phyloP scores from a whole-genome alignment of 2,113 vertebrate genomes.

The Calyptommatus sinebrachiatus region DNA sequence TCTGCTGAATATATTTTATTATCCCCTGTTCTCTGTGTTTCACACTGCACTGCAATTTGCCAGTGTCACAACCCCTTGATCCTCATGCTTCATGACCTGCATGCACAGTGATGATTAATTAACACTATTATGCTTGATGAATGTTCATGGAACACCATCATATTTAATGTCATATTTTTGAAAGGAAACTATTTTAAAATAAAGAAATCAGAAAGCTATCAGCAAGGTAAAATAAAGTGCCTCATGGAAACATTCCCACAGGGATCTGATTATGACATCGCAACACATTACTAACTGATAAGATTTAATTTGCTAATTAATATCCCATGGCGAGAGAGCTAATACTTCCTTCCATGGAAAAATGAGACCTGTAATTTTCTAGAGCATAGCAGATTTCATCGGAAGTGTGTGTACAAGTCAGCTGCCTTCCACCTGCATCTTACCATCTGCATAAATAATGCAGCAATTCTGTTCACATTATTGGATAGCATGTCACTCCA shows the following conservation, averaged over 20 bases:
- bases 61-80: background rate
- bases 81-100: background rate
- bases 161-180: background rate
- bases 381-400: slow-evolving; percentile 7
- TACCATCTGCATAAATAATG: background rate
- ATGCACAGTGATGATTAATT: background rate
- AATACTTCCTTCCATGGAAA: background rate
- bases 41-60: background rate
- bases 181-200: background rate
- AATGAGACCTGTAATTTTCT: slow-evolving; percentile 28
- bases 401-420: background rate
- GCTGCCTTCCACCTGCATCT: background rate
- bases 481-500: background rate
- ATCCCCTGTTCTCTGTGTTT: background rate
- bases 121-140: slow-evolving; percentile 1
- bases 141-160: background rate
- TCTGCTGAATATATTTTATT: background rate
- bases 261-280: background rate
- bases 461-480: slow-evolving; percentile 10
- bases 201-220: background rate
- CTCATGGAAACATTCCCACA: background rate
- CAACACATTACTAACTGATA: background rate
- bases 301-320: slow-evolving; percentile 13
- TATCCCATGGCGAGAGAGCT: background rate
- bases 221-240: background rate